phyloP scores from a whole-genome alignment of 2,888 invertebrate genomes.

The Mythimna lalbum region DNA sequence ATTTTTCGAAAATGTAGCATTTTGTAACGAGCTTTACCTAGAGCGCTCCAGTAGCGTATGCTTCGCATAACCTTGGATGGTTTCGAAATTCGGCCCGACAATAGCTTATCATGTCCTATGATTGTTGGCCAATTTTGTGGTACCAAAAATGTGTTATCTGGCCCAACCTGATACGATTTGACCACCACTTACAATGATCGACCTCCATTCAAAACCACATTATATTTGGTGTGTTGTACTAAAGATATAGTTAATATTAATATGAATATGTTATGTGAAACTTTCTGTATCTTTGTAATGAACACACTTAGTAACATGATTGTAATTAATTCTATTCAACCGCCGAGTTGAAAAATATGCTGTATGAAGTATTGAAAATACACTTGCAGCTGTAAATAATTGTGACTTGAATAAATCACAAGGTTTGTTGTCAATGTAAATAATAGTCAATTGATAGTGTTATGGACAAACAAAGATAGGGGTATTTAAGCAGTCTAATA shows the following conservation, averaged over 20 bases:
- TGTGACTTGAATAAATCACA: conserved; percentile 69
- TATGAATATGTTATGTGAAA: conserved; percentile 2
- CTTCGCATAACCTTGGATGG: conserved; percentile 30
- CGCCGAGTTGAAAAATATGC: conserved; percentile 5
- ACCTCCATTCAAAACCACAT: conserved; percentile 16
- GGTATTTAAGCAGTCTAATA: conserved; percentile 68
- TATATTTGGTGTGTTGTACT: conserved; percentile 6
- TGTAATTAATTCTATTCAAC: conserved; percentile 11
- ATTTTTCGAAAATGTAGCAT: conserved; percentile 14
- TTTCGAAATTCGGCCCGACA: conserved; percentile 11
- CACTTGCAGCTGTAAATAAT: conserved; percentile 72
- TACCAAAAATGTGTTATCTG: conserved; percentile 18
- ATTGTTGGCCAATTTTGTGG: conserved; percentile 4
- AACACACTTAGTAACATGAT: conserved; percentile 28
- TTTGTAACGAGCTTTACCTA: conserved; percentile 20
- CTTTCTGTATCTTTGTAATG: conserved; percentile 21
- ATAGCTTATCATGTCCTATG: conserved; percentile 12
- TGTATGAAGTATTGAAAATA: conserved; percentile 55
- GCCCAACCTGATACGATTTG: not conserved
- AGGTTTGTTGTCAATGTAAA: conserved; percentile 79
- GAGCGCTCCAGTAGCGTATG: conserved; percentile 23
- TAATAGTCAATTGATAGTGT: conserved; percentile 83
- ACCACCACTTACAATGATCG: not conserved
- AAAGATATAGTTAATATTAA: conserved; percentile 4
- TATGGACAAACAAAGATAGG: conserved; percentile 80